Evolutionary conservation across 1,140 invertebrate genomes (phyloP).

Genomic region (Cepaea nemoralis): DNA sequence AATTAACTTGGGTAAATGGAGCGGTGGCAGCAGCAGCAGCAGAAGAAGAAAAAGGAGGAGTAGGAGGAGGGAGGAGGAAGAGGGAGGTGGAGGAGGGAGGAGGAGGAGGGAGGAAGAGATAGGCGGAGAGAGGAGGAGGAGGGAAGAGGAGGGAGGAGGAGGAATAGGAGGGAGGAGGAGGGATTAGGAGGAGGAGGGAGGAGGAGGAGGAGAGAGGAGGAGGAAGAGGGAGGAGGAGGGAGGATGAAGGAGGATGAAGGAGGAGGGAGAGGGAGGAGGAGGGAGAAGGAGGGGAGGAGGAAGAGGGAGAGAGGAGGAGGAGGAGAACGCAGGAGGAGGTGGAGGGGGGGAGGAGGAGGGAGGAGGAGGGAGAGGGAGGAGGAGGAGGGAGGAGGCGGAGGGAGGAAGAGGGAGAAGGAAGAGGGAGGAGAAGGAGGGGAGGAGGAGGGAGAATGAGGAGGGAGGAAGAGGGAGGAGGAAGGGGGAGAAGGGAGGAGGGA

Average conservation of each 20-base stretch:
- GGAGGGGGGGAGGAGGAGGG: background rate
- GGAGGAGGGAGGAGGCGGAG: no score
- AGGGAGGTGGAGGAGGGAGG: background rate
- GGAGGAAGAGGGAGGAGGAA: background rate
- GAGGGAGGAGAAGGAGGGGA: background rate
- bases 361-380: background rate
- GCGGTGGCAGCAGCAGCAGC: no score
- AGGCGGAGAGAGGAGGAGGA: background rate
- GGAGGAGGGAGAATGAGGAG: no score
- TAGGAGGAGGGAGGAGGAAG: no score
- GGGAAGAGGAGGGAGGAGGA: background rate
- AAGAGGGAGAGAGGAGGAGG: constrained; percentile 12
- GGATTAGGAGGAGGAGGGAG: no score
- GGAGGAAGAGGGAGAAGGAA: no score
- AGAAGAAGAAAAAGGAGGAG: no score
- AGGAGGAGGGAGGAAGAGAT: background rate
- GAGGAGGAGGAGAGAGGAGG: background rate
- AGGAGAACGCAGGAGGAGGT: background rate
- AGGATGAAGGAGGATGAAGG: background rate
- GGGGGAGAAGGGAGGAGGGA: background rate
- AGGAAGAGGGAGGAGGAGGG: background rate
- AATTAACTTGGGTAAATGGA: no score
- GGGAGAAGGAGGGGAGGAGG: constrained; percentile 34
- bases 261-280: constrained; percentile 23
- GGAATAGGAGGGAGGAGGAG: no score